phyloP scores from a whole-genome alignment of 2,797 vertebrate genomes.

The Oreochromis mossambicus region DNA sequence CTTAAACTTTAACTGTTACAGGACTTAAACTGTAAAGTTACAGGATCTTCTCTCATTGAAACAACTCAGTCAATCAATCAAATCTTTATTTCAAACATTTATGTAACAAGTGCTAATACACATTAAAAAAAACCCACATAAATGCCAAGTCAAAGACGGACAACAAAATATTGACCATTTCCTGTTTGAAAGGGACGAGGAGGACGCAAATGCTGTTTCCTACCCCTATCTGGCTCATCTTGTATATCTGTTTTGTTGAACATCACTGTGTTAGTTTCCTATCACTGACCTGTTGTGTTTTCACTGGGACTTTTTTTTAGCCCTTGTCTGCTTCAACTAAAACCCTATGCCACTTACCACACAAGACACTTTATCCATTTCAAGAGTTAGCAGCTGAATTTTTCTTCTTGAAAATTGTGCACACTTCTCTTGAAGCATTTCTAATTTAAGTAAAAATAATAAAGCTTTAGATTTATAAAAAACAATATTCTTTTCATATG shows the following conservation, averaged over 20 bases:
- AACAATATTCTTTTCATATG: not conserved
- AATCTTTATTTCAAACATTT: not conserved
- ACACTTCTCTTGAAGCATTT: not conserved
- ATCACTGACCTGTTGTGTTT: not conserved
- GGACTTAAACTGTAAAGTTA: not conserved
- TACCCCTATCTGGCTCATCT: not conserved
- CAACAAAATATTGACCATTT: not conserved
- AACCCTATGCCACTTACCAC: not conserved
- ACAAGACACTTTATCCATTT: not conserved
- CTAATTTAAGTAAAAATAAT: not conserved
- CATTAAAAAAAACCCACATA: fast-evolving
- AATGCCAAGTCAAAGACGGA: not conserved
- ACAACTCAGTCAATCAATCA: not conserved
- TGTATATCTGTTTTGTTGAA: not conserved
- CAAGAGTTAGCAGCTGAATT: not conserved
- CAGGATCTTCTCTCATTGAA: not conserved
- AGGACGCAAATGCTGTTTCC: not conserved
- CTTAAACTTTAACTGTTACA: not conserved
- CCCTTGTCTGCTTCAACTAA: not conserved
- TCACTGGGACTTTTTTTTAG: not conserved
- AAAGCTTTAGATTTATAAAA: not conserved
- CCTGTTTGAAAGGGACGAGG: not conserved
- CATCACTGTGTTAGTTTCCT: not conserved
- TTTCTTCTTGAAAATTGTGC: not conserved
- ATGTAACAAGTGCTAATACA: not conserved